Conservation (phyloP, 53 echinoderm and acorn worm species). For the Crossaster papposus region DNA sequence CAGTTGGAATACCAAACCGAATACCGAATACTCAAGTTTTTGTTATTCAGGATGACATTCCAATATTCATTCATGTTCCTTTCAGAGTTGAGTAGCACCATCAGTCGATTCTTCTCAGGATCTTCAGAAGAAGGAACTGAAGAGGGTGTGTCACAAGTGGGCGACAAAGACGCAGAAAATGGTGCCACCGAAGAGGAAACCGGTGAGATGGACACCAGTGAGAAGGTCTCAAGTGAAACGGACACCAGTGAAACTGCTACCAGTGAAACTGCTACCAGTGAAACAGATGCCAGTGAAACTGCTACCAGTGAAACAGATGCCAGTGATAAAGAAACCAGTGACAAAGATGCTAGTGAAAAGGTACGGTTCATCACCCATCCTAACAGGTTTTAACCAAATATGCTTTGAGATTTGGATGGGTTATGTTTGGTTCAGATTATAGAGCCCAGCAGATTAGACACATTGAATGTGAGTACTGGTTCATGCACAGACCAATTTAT, state of each 20-base stretch:
- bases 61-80: background rate
- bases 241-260: constrained; percentile 17
- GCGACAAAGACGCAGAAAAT: constrained; percentile 42
- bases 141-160: constrained; percentile 2
- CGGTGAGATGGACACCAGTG: constrained; percentile 6
- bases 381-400: too few relatives aligned
- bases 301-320: constrained; percentile 17
- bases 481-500: too few relatives aligned
- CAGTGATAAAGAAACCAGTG: constrained; percentile 10
- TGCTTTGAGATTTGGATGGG: too few relatives aligned
- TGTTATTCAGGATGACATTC: background rate
- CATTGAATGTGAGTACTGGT: too few relatives aligned
- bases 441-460: too few relatives aligned
- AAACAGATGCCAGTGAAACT: constrained; percentile 5
- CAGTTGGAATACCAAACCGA: too few relatives aligned
- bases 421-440: too few relatives aligned
- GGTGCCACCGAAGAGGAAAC: constrained; percentile 58
- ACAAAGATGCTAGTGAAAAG: constrained; percentile 12
- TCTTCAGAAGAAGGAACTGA: constrained; percentile 61
- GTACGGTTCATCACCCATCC: too few relatives aligned
- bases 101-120: constrained; percentile 90
- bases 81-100: constrained; percentile 89
- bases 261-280: constrained; percentile 10
- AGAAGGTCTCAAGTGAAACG: constrained; percentile 10
- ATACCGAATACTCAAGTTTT: too few relatives aligned